Evolutionary conservation across 2,888 invertebrate species (phyloP).

Genomic region (Anthophora plumipes): DNA sequence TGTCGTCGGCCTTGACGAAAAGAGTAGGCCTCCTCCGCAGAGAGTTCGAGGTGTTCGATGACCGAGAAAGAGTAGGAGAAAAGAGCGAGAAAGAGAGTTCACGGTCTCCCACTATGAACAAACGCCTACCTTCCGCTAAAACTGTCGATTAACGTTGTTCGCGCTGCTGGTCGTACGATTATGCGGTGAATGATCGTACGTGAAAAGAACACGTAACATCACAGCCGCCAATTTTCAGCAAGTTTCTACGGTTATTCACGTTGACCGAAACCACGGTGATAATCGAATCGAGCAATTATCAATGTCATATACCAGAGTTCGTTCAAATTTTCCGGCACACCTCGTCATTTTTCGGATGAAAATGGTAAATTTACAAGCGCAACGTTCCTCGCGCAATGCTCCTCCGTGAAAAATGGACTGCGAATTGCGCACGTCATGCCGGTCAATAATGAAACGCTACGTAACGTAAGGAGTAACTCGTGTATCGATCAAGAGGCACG

Average conservation of each 20-base stretch:
- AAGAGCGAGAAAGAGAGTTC: slow-evolving; percentile 39
- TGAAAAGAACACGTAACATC: background rate
- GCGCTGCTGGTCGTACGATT: slow-evolving; percentile 15
- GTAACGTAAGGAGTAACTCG: background rate
- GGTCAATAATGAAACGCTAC: slow-evolving; percentile 29
- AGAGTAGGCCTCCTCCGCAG: slow-evolving; percentile 47
- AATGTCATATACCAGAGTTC: too few relatives aligned
- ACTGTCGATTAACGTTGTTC: slow-evolving; percentile 40
- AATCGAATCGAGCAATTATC: background rate
- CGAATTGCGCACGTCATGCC: background rate
- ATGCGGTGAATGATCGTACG: slow-evolving; percentile 9
- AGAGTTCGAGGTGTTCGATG: slow-evolving; percentile 54
- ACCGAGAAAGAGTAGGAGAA: slow-evolving; percentile 62
- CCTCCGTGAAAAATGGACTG: background rate
- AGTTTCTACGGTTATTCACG: background rate
- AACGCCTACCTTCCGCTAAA: slow-evolving; percentile 43
- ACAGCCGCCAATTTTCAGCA: background rate
- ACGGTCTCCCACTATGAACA: slow-evolving; percentile 27
- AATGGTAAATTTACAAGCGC: background rate
- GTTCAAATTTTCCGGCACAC: too few relatives aligned
- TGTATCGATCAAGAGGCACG: background rate
- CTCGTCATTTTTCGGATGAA: background rate
- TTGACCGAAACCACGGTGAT: background rate
- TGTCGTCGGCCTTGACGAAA: slow-evolving; percentile 62
- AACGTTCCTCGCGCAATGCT: background rate